phyloP scores from a whole-genome alignment of 2,797 vertebrate species.

The Aldrovandia affinis region DNA sequence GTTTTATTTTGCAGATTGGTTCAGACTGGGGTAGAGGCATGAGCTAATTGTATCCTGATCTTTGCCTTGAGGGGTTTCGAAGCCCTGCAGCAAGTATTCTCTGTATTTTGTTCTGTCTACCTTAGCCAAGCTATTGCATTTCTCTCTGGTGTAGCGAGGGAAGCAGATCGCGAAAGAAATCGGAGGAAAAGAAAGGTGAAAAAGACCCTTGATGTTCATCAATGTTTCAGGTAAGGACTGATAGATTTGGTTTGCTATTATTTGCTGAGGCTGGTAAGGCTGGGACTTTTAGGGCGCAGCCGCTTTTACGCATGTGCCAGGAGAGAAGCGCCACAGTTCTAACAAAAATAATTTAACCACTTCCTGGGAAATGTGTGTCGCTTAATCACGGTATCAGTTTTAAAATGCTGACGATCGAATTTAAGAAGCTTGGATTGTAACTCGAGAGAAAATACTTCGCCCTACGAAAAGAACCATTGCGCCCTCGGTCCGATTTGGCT shows the following conservation, averaged over 20 bases:
- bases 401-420: conserved; percentile 24
- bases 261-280: conserved; percentile 73
- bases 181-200: conserved; percentile 45
- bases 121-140: conserved; percentile 87
- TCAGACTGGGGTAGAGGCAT: conserved; percentile 83
- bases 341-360: conserved; percentile 43
- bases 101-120: conserved; percentile 87
- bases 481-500: conserved; percentile 37
- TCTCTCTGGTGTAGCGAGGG: conserved; percentile 82
- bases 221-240: conserved; percentile 84
- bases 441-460: conserved; percentile 18
- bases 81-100: conserved; percentile 85
- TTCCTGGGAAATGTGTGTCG: conserved; percentile 40
- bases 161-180: conserved; percentile 81
- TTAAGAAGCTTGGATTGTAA: conserved; percentile 25
- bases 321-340: conserved; percentile 67
- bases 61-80: conserved; percentile 86
- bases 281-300: conserved; percentile 75
- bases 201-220: conserved; percentile 65
- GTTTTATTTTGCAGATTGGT: conserved; percentile 84
- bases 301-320: conserved; percentile 84
- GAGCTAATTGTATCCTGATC: conserved; percentile 90
- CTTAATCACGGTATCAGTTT: conserved; percentile 34
- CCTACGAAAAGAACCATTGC: conserved; percentile 29
- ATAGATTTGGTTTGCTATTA: conserved; percentile 73